Conservation (phyloP, 1,140 invertebrate species). For the Muscidifurax raptorellus region DNA sequence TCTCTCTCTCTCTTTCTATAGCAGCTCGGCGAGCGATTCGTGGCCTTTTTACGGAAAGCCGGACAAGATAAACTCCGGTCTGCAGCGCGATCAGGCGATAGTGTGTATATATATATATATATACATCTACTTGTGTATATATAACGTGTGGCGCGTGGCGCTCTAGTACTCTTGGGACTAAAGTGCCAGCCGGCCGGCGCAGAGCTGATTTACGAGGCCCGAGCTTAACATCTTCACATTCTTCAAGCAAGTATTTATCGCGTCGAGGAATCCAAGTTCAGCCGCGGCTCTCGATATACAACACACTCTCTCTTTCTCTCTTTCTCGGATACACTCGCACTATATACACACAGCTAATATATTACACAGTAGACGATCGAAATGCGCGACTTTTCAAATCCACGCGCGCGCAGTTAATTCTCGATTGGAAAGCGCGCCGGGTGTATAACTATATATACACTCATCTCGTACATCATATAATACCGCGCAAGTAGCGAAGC, state of each 20-base stretch:
- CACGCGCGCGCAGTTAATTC: no score
- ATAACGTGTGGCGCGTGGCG: background rate
- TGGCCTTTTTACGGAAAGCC: conserved; percentile 17
- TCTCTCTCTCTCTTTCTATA: no score
- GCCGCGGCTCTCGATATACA: background rate
- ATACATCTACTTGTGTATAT: background rate
- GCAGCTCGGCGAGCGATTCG: background rate
- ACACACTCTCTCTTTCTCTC: no score
- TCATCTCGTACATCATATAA: background rate
- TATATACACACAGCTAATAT: no score
- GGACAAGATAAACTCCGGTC: conserved; percentile 39
- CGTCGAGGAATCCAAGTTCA: conserved; percentile 17
- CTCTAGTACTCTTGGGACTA: conserved; percentile 2
- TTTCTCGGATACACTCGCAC: background rate
- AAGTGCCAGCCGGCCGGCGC: background rate
- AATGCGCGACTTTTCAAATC: no score
- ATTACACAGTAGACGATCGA: background rate
- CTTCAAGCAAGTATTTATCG: conserved; percentile 35
- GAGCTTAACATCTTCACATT: conserved; percentile 34
- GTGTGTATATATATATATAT: background rate
- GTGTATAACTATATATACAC: no score
- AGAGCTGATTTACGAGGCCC: conserved; percentile 19
- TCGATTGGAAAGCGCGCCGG: no score
- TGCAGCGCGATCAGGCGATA: conserved; percentile 28
- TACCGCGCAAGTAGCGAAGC: background rate